Percentiles rank a stretch among this genome's conserved stretches.
Conservation (phyloP, 1,140 invertebrate genomes). For the Mya arenaria region DNA sequence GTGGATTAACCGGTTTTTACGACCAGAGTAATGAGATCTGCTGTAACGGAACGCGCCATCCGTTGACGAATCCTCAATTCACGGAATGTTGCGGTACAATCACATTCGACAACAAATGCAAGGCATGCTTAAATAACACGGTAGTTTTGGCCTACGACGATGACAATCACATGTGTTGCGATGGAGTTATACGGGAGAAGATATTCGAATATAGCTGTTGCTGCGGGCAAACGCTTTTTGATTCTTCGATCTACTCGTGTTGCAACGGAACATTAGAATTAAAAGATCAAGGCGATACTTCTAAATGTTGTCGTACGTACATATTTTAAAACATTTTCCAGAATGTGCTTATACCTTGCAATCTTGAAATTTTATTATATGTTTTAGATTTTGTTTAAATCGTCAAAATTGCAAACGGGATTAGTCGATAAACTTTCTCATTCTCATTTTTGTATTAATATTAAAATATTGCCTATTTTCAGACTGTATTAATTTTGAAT, state of each 20-base stretch:
- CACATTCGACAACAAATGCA: background rate
- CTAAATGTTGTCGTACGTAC: constrained; percentile 10
- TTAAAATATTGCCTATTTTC: too few species aligned
- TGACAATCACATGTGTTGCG: background rate
- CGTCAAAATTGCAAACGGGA: too few species aligned
- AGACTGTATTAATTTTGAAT: too few species aligned
- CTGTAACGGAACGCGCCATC: background rate
- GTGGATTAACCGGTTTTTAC: background rate
- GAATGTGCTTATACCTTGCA: background rate
- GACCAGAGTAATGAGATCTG: background rate
- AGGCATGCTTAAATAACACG: background rate
- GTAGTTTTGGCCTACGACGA: background rate
- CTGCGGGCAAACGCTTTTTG: background rate
- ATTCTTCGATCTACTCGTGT: background rate
- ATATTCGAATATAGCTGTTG: background rate
- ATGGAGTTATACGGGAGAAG: background rate
- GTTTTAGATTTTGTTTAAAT: background rate
- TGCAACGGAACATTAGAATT: background rate
- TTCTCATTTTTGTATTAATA: too few species aligned
- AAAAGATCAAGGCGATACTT: background rate
- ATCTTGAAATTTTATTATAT: background rate
- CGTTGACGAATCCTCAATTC: background rate
- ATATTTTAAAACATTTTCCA: background rate
- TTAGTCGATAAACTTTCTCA: too few species aligned
- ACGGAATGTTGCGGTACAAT: background rate